Conservation (phyloP, 2,888 invertebrate genomes). For the Volucella zonaria region DNA sequence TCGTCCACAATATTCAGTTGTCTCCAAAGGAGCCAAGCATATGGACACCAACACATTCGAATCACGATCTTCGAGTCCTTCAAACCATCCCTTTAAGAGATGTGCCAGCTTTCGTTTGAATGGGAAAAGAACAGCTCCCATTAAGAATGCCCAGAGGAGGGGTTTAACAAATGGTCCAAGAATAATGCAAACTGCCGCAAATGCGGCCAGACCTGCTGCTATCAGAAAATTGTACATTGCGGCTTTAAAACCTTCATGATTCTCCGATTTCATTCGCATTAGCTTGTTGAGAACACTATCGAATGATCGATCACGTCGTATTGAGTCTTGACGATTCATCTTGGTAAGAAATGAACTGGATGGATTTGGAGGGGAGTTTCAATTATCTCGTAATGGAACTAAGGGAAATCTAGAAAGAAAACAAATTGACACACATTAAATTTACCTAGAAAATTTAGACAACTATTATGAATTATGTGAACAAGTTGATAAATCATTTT, state of each 20-base stretch:
- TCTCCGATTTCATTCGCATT: slow-evolving; percentile 80
- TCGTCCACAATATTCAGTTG: slow-evolving; percentile 90
- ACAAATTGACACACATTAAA: not conserved
- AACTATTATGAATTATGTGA: no score
- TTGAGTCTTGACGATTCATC: slow-evolving; percentile 80
- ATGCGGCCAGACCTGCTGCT: slow-evolving; percentile 80
- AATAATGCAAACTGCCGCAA: slow-evolving; percentile 89
- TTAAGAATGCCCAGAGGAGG: slow-evolving; percentile 96
- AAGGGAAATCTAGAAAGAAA: slow-evolving; percentile 13
- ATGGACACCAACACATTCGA: slow-evolving; percentile 86
- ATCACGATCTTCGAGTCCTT: slow-evolving; percentile 86
- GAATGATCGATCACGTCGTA: slow-evolving; percentile 81
- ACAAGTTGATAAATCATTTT: no score
- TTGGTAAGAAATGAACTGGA: slow-evolving; percentile 29
- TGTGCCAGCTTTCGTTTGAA: slow-evolving; percentile 92
- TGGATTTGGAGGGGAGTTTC: slow-evolving; percentile 5
- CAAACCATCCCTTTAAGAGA: slow-evolving; percentile 91
- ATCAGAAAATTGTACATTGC: slow-evolving; percentile 82
- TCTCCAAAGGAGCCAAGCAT: slow-evolving; percentile 88
- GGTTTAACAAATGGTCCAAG: slow-evolving; percentile 96
- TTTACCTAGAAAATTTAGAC: not conserved
- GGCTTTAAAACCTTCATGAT: slow-evolving; percentile 81
- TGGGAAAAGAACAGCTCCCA: slow-evolving; percentile 98
- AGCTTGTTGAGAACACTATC: slow-evolving; percentile 81
- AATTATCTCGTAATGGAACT: not conserved